Base-by-base conservation (phyloP, 2,888 invertebrate species). In the Dynastes hyllus region DNA sequence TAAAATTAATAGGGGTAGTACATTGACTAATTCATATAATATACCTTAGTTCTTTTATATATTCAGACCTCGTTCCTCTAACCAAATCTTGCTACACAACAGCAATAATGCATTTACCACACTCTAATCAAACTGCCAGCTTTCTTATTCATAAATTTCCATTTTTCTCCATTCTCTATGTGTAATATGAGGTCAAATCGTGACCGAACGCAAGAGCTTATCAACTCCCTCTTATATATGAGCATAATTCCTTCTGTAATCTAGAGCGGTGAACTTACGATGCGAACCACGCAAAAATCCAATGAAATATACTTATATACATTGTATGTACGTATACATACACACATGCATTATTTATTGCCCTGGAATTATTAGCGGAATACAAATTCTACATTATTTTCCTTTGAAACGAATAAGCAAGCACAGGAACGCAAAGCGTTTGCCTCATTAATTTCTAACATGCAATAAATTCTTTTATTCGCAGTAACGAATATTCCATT, bases 71-170 rank as follows among this genome's bases (percentile, higher is more conserved):
- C 4, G 9, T 51, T 4, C n/a, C 2, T 37, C 3, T 6, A 2
- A 27, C 22, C 8, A 11, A 61, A 27, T 61, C 22, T 27, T 61
- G 9, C 11, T 63, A 16, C 13, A 29, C 29, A 29, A 32, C 13
- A 63, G 13, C 9, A 22, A 32, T 29, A 6, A 8, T 63, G n/a
- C 63, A 63, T 27, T 63, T 32, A 63, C 63, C 13, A 63, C 29
- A 32, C 29, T 29, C 29, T 63, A 63, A 63, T 63, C 63, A 32
- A 63, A 13, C 29, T 29, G 32, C 32, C 63, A 63, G 27, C 61
- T 61, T 63, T 32, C 29, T 66, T n/a, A 40, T 37, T 66, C 66
- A 66, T 13, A 37, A n/a, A 66, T 40, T 40, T 66, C 40, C 37
- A 29, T 63, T 58, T 27, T 63, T 40, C 16, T 66, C 40, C 37